Percentiles rank a stretch among this genome's conserved stretches.
Evolutionary conservation across 2,113 vertebrate genomes (phyloP).

Genomic region (Pelodiscus sinensis): DNA sequence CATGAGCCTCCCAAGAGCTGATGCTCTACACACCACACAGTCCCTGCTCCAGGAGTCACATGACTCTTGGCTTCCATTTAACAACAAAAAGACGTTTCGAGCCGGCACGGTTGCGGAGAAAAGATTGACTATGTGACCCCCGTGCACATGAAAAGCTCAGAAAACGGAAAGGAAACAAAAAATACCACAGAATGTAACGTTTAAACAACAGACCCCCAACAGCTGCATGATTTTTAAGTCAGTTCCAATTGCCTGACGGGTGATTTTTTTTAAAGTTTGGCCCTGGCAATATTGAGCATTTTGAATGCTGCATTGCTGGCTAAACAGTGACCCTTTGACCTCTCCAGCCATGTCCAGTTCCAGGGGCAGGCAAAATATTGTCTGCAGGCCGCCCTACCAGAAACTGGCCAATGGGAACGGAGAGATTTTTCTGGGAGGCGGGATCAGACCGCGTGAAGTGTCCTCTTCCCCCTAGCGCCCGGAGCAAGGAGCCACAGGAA

Average conservation of each 20-base stretch:
- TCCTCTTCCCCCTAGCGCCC: too few relatives aligned
- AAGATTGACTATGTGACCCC: background rate
- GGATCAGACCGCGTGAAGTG: too few relatives aligned
- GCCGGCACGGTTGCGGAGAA: background rate
- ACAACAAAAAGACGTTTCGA: constrained; percentile 3
- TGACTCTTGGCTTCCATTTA: constrained; percentile 21
- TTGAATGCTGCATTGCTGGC: background rate
- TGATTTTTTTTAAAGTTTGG: background rate
- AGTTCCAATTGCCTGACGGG: background rate
- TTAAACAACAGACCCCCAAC: background rate
- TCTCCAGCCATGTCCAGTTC: background rate
- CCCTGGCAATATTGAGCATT: background rate
- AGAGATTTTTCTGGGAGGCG: too few relatives aligned
- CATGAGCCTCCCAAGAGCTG: background rate
- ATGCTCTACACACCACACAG: background rate
- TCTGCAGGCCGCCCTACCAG: too few relatives aligned
- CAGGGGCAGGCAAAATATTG: too few relatives aligned
- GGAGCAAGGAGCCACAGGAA: too few relatives aligned
- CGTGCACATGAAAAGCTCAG: background rate
- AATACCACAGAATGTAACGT: background rate
- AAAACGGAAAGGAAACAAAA: background rate
- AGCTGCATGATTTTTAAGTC: background rate
- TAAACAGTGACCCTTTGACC: background rate
- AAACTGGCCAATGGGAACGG: too few relatives aligned
- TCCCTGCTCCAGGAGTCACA: background rate